Base-by-base conservation (phyloP, 2,888 invertebrate species). In the Dryomyza anilis region DNA sequence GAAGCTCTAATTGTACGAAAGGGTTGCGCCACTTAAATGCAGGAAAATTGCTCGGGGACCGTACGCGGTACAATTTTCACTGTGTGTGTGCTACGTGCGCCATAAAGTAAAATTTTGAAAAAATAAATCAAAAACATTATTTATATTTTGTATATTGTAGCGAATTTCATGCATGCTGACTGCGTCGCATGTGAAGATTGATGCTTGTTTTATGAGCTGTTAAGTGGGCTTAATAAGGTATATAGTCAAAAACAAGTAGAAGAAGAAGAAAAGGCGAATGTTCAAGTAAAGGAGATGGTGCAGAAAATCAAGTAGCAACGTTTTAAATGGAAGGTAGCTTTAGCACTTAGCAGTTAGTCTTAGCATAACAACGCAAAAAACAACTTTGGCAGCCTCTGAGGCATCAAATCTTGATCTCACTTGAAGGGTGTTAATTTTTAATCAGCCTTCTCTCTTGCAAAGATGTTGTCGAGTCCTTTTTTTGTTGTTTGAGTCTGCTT, bases 381-480 rank as follows among this genome's bases (percentile, higher is more conserved):
- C n/a, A n/a, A n/a, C n/a, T n/a, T n/a, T n/a, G n/a, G n/a, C n/a
- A n/a, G n/a, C n/a, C n/a, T n/a, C n/a, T 25, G 23, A 12, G 21
- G 29, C 23, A 5, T 12, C 6, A 14, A 33, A 36, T 56, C 33
- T 39, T 21, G 56, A 56, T 56, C n/a, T 23, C 21, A 23, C 21
- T 39, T 23, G 56, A 56, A 56, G 56, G 39, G 56, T 56, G 58
- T 58, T 58, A 58, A 58, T 58, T 45, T 58, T 58, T 46, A 58
- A 45, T 27, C 45, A 46, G 45, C 46, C 21, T 36, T n/a, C n/a
- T n/a, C n/a, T n/a, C n/a, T n/a, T n/a, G n/a, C n/a, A n/a, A n/a
- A n/a, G n/a, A n/a, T n/a, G n/a, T n/a, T n/a, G n/a, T n/a, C 16
- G 19, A 33, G 19, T 19, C 12, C n/a, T n/a, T n/a, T n/a, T n/a